These are phyloP conservation scores for Dasysyrphus tricinctus DNA, from an alignment of 2,888 invertebrate species.

Conservation along the genomic window DNA sequence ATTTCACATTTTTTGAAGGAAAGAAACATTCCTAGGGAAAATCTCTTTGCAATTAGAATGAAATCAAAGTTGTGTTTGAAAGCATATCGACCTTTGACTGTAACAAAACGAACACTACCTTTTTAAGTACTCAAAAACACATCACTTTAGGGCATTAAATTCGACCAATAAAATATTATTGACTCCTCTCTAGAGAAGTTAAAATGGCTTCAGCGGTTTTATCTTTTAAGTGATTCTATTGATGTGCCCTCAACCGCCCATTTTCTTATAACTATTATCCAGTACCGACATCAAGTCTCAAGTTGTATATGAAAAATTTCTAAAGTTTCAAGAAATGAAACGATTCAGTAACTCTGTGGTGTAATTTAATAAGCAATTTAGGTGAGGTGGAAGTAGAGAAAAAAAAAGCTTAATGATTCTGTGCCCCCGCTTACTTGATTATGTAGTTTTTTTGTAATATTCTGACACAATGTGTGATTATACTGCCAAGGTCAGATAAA, in stretches of 20 bases:
- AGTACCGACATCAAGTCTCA: background rate
- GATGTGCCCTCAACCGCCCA: slow-evolving; percentile 31
- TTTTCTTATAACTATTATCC: background rate
- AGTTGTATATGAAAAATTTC: background rate
- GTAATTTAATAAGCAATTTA: slow-evolving; percentile 51
- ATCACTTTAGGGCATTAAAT: slow-evolving; percentile 1
- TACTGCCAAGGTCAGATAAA: slow-evolving; percentile 53
- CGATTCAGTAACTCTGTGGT: slow-evolving; percentile 46
- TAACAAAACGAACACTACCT: background rate
- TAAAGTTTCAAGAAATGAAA: slow-evolving; percentile 17
- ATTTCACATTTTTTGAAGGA: too few relatives aligned
- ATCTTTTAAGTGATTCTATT: slow-evolving; percentile 61
- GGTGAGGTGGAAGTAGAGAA: slow-evolving; percentile 26
- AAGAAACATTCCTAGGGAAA: too few relatives aligned
- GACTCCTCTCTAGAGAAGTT: slow-evolving; percentile 23
- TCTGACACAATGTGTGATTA: slow-evolving; percentile 31
- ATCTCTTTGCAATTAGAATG: too few relatives aligned
- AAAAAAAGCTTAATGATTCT: slow-evolving; percentile 34
- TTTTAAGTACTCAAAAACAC: slow-evolving; percentile 8
- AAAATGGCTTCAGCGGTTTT: slow-evolving; percentile 3
- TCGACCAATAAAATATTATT: slow-evolving; percentile 32
- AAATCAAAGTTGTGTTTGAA: background rate
- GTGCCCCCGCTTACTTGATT: slow-evolving; percentile 8
- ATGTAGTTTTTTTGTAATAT: background rate
- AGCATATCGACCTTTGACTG: background rate